Evolutionary conservation across 2,888 invertebrate genomes (phyloP).

Genomic region (Allygus modestus): DNA sequence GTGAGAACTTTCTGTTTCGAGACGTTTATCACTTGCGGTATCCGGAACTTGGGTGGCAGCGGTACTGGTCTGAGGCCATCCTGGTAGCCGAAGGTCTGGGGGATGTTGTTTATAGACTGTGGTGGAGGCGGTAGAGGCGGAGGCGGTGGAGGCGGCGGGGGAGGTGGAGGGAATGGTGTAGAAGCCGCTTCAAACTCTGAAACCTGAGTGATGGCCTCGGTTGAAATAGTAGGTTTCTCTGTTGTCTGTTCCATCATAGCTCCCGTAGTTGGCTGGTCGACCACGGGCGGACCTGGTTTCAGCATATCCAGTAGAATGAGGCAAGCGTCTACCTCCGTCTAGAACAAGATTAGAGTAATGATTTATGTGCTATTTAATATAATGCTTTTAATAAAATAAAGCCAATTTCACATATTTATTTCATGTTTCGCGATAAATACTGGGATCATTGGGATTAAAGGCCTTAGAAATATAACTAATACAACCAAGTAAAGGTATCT

Average conservation of each 20-base stretch:
- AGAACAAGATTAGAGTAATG: neutral
- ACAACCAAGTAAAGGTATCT: too few species aligned
- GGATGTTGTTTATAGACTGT: neutral
- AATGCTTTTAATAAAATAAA: too few species aligned
- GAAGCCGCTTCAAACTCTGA: conserved; percentile 3
- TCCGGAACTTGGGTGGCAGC: neutral
- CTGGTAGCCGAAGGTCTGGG: neutral
- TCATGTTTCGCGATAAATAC: too few species aligned
- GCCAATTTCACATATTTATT: too few species aligned
- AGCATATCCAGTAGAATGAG: neutral
- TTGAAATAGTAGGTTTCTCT: neutral
- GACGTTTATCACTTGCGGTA: neutral
- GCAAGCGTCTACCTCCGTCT: neutral
- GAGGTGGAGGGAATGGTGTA: conserved; percentile 6
- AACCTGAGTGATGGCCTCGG: neutral
- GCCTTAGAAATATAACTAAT: too few species aligned
- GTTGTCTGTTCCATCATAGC: neutral
- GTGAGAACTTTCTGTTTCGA: neutral
- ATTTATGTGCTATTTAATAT: too few species aligned
- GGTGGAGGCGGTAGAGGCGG: neutral
- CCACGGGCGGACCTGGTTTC: neutral
- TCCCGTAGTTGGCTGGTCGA: neutral
- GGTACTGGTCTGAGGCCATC: neutral
- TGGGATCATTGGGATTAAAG: too few species aligned
- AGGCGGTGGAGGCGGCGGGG: conserved; percentile 6